A percentile compares a stretch with the other conserved stretches of the same genome.
Evolutionary conservation across 2,888 invertebrate species (phyloP).

Genomic region (Agrochola circellaris): DNA sequence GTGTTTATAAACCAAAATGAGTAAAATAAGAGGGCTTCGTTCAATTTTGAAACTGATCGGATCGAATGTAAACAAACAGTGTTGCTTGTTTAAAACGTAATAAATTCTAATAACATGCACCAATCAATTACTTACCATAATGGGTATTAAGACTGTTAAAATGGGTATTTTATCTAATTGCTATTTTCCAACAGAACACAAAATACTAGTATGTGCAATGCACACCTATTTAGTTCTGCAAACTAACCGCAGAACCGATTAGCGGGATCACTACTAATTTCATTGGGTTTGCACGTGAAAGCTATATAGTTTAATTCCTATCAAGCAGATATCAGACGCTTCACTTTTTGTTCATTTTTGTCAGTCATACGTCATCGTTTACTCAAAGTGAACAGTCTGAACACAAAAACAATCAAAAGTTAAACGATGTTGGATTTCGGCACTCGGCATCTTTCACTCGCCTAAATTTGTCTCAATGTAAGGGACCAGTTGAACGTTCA

Average conservation of each 20-base stretch:
- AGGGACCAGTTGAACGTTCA: no score
- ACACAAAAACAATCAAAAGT: not conserved
- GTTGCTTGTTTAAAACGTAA: not conserved
- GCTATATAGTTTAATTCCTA: not conserved
- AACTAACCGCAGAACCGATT: conserved; percentile 52
- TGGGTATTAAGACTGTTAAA: no score
- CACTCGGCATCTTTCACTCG: not conserved
- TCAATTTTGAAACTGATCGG: not conserved
- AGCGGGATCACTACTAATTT: conserved; percentile 49
- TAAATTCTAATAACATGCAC: not conserved
- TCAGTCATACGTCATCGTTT: not conserved
- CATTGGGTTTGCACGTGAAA: conserved; percentile 24
- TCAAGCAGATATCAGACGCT: no score
- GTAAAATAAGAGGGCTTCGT: not conserved
- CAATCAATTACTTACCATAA: conserved; percentile 4
- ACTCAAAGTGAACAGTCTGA: not conserved
- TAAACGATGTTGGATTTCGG: not conserved
- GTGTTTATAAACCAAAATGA: not conserved
- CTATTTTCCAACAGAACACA: conserved; percentile 11
- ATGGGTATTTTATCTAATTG: conserved; percentile 13
- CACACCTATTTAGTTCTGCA: conserved; percentile 9
- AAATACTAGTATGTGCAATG: not conserved
- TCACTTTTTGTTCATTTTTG: not conserved
- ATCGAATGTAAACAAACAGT: not conserved
- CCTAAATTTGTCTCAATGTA: no score